A percentile compares a stretch with the other conserved stretches of the same genome.
phyloP scores from a whole-genome alignment of 2,888 invertebrate species.

The Andrena minutula region DNA sequence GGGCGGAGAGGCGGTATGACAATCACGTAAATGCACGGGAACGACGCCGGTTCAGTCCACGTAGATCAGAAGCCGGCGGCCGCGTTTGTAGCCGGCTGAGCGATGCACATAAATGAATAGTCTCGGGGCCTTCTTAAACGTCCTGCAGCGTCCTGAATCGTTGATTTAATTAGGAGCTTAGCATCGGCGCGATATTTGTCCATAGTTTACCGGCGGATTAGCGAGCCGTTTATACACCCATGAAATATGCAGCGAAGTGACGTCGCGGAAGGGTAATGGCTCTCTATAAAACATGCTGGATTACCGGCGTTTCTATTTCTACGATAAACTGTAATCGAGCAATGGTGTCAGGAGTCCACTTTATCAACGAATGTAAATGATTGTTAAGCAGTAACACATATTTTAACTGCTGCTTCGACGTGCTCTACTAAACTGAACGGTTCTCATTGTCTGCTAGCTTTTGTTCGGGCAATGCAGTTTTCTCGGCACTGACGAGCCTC shows the following conservation, averaged over 20 bases:
- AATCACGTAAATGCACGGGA: conserved; percentile 68
- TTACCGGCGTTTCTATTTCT: conserved; percentile 6
- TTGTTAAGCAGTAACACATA: no score
- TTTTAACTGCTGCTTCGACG: no score
- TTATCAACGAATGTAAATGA: no score
- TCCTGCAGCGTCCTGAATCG: conserved; percentile 7
- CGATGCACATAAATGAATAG: conserved; percentile 65
- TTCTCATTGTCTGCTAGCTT: not conserved
- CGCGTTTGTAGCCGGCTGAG: conserved; percentile 55
- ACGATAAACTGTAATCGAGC: not conserved
- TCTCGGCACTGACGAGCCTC: not conserved
- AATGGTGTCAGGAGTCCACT: no score
- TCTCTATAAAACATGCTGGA: conserved; percentile 29
- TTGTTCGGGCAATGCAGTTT: not conserved
- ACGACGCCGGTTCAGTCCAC: conserved; percentile 49
- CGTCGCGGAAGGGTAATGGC: conserved; percentile 8
- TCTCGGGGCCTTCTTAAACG: conserved; percentile 12
- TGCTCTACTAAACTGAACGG: not conserved
- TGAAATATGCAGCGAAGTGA: not conserved
- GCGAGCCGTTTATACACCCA: not conserved
- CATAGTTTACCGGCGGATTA: not conserved
- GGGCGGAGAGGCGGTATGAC: conserved; percentile 60
- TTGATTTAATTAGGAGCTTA: conserved; percentile 43
- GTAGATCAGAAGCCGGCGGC: conserved; percentile 56
- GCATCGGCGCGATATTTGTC: conserved; percentile 15